phyloP scores from a whole-genome alignment of 2,113 vertebrate genomes.

The Lucifuga dentata region DNA sequence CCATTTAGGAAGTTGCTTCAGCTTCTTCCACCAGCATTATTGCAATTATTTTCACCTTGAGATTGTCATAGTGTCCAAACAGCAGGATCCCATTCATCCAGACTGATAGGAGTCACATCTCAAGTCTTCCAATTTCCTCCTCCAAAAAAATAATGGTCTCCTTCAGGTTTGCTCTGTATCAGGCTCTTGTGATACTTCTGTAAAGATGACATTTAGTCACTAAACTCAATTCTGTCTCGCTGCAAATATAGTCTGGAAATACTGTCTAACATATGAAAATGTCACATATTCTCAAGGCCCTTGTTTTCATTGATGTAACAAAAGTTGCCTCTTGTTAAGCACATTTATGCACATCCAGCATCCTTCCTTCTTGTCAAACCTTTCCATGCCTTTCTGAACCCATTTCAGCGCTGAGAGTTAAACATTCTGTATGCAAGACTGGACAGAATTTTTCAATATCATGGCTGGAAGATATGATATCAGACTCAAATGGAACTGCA shows the following conservation, averaged over 20 bases:
- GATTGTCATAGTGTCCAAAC: constrained; percentile 37
- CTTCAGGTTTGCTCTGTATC: background rate
- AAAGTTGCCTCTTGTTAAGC: background rate
- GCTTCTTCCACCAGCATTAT: constrained; percentile 24
- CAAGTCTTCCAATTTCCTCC: constrained; percentile 41
- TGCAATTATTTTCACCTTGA: constrained; percentile 54
- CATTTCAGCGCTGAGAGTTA: constrained; percentile 11
- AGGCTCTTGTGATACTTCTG: background rate
- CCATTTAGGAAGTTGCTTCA: constrained; percentile 29
- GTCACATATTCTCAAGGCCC: constrained; percentile 20
- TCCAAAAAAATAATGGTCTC: constrained; percentile 8
- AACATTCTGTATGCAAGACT: background rate
- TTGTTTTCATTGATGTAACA: constrained; percentile 20
- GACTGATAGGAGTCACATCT: constrained; percentile 35
- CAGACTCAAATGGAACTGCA: constrained; percentile 26
- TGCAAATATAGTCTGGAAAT: constrained; percentile 26
- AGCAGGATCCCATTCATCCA: constrained; percentile 16
- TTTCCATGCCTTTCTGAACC: constrained; percentile 34
- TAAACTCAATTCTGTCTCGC: constrained; percentile 9
- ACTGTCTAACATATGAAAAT: constrained; percentile 34
- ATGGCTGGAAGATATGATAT: constrained; percentile 11
- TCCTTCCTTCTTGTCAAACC: background rate
- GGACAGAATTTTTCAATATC: constrained; percentile 23
- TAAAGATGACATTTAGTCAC: constrained; percentile 42
- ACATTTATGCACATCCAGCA: background rate